Evolutionary conservation across 2,888 invertebrate species (phyloP), one percentile per base, ranked within the genome.

Genomic region (Leptinotarsa tumamoca): DNA sequence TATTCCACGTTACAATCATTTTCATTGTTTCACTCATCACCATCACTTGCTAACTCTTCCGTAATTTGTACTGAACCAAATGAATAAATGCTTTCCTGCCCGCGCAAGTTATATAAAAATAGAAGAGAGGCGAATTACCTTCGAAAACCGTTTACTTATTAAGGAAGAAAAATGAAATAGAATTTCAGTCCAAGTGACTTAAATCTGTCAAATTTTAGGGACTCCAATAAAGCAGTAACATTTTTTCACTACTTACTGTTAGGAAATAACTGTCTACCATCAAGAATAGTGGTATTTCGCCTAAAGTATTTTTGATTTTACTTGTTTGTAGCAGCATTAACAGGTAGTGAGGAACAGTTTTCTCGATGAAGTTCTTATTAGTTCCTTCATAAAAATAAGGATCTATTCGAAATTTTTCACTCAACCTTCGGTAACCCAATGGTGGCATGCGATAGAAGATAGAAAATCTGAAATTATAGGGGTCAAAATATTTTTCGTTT

Each of bases 191-290:
- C 33, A 33, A 33, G 7, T 43, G 43, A 43, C 33, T 7, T 2
- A 10, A 50, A 33, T 33, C 21, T n/a, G 61, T 49, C 51, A 51
- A 33, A 23, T 68, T 54, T 52, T 2, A 17, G 15, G 17, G 2
- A 13, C 52, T 54, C 63, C 18, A 56, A 15, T 21, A 43, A 33
- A 43, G 43, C 43, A 43, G 0, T 43, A 33, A 33, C 3, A 7
- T 43, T 10, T 43, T 10, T 61, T 67, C 15, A 15, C 21, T 50
- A 79, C 77, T 71, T 67, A 78, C 79, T 13, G 78, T 71, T 21
- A 78, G 54, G 67, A 76, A 79, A 63, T 79, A 78, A 33, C 70
- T 10, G 54, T 80, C 79, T 2, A 72, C 73, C 50, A 74, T 68
- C 56, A 75, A 61, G 7, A 80, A 78, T 23, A 78, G 69, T 7